Base-by-base conservation (phyloP, 2,888 invertebrate species). In the Mythimna loreyi region DNA sequence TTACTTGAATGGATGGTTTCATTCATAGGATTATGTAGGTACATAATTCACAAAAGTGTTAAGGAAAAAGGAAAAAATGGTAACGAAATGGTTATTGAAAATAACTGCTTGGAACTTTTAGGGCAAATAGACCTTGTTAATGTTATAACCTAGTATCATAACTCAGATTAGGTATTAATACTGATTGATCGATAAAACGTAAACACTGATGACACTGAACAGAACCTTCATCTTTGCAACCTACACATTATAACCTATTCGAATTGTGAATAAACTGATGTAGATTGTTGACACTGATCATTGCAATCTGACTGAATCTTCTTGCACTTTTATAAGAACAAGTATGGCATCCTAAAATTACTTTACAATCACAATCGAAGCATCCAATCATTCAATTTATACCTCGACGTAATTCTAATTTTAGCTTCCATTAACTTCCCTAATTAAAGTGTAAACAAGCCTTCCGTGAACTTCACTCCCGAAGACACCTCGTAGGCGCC, bases 371-470 rank as follows among this genome's bases (percentile, higher is more conserved):
- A 43, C 21, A 45, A 43, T 49, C 45, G 13, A 33, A 28, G 25
- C 70, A 61, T 40, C 30, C 25, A 61, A 63, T 47, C 30, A 62
- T 47, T 19, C n/a, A n/a, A 33, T 19, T 36, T 28, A 21, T 43
- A 65, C 36, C 57, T 23, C 2, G 11, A n/a, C n/a, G 23, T 23
- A 21, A 28, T 72, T 62, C 47, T 30, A 60, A 57, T 43, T 57
- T 50, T 45, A 53, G 52, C 47, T 47, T 58, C 30, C 25, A 43
- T 59, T 72, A 77, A 53, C 47, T 52, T 49, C 28, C 43, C 63
- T 64, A 72, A 72, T 77, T 52, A 67, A 57, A 67, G 57, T 67
- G 21, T 50, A 67, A 67, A 61, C 60, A 57, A 67, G 21, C 33
- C 49, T 57, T 53, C 43, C 52, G 21, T 56, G 21, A 53, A 77